Percentiles rank a stretch among this genome's conserved stretches.
phyloP scores from a whole-genome alignment of 37 sponge, comb jelly and placozoan species.

The Crambe crambe region DNA sequence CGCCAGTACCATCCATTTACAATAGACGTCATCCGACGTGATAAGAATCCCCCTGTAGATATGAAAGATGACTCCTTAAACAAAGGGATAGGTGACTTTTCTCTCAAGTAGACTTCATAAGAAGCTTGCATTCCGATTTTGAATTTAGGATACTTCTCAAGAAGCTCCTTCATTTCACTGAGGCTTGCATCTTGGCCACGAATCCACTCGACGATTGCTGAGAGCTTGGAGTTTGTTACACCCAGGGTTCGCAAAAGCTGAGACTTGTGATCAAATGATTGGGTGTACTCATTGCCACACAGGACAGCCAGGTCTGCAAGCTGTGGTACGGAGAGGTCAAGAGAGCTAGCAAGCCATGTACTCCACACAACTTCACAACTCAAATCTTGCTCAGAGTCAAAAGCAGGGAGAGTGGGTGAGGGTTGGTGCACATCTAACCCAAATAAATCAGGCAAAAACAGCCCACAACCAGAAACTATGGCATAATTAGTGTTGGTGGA shows the following conservation, averaged over 20 bases:
- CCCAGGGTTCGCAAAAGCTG: constrained; percentile 6
- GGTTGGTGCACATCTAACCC: constrained; percentile 9
- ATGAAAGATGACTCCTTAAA: not conserved
- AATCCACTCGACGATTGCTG: constrained; percentile 33
- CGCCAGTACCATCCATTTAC: constrained; percentile 29
- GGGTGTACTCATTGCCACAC: constrained; percentile 1
- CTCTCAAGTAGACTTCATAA: not conserved
- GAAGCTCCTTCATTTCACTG: not conserved
- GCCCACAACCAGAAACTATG: constrained; percentile 6
- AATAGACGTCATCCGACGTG: constrained; percentile 1
- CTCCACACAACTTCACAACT: constrained; percentile 8
- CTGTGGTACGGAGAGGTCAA: constrained; percentile 19
- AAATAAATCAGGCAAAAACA: constrained; percentile 35
- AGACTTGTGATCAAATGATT: not conserved
- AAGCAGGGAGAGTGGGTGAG: not conserved
- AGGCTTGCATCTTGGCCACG: not conserved
- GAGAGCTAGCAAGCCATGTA: constrained; percentile 7
- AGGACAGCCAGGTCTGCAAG: constrained; percentile 46
- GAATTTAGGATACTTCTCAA: not conserved
- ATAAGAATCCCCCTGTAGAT: not conserved
- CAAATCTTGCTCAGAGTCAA: constrained; percentile 5
- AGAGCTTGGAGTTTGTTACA: constrained; percentile 2
- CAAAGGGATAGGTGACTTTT: not conserved
- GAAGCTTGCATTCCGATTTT: not conserved
- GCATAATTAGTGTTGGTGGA: constrained; percentile 55